phyloP scores from a whole-genome alignment of 2,797 vertebrate species.

The Propithecus perrieri region DNA sequence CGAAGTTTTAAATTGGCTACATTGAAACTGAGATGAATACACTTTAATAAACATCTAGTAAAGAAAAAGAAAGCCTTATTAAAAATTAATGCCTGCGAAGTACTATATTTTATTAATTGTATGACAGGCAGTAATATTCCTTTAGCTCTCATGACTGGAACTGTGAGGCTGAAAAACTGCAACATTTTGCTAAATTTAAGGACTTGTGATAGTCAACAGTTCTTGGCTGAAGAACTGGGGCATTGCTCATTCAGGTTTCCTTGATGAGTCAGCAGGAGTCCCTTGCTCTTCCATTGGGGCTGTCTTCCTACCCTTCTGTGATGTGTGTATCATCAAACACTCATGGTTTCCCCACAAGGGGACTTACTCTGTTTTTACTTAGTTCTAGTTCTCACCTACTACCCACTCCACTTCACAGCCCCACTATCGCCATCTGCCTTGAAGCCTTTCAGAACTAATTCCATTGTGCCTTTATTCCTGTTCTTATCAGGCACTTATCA shows the following conservation, averaged over 20 bases:
- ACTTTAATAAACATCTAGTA: neutral
- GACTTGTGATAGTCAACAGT: neutral
- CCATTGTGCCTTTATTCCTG: neutral
- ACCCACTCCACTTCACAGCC: neutral
- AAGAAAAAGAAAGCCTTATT: neutral
- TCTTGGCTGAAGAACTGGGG: neutral
- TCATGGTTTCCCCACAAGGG: neutral
- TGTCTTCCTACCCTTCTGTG: neutral
- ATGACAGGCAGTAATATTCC: neutral
- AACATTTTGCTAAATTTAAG: neutral
- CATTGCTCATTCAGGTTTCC: neutral
- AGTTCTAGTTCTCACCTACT: neutral
- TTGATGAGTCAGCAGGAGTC: neutral
- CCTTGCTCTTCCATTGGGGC: neutral
- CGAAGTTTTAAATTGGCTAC: neutral
- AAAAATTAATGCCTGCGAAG: neutral
- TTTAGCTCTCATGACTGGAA: neutral
- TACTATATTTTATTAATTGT: neutral
- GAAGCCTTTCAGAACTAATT: neutral
- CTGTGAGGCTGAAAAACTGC: neutral
- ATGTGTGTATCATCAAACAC: neutral
- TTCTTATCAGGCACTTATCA: neutral
- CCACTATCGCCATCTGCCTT: neutral
- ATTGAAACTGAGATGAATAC: neutral
- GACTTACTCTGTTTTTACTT: neutral